These are phyloP conservation scores for Aphelenchoides besseyi DNA, from an alignment of 1,140 invertebrate genomes.

Conservation along the genomic window DNA sequence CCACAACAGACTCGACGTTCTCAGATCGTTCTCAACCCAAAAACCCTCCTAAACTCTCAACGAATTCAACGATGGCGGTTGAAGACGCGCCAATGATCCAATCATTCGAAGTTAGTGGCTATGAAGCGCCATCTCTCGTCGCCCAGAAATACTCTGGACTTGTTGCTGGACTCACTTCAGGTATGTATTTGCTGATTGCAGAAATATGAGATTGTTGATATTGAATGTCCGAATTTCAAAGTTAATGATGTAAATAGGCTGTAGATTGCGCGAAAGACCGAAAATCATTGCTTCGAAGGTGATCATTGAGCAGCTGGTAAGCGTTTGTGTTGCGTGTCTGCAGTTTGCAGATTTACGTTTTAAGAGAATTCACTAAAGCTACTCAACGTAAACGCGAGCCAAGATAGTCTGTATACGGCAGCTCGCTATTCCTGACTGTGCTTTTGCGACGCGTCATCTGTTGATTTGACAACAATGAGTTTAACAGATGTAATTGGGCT, in stretches of 20 bases:
- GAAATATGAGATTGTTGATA: neutral
- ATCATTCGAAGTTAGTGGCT: neutral
- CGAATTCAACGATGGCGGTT: neutral
- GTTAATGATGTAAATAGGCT: neutral
- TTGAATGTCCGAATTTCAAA: neutral
- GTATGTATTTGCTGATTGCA: neutral
- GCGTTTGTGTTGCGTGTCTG: neutral
- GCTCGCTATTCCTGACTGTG: too few relatives aligned
- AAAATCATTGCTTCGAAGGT: neutral
- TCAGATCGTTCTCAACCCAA: neutral
- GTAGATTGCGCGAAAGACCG: neutral
- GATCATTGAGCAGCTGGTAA: neutral
- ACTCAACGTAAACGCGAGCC: too few relatives aligned
- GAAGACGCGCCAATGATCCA: neutral
- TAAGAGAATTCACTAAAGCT: too few relatives aligned
- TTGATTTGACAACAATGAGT: too few relatives aligned
- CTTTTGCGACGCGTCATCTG: too few relatives aligned
- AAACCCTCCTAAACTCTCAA: neutral
- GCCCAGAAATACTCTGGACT: slow-evolving; percentile 7
- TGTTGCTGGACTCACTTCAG: slow-evolving; percentile 10
- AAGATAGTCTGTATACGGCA: too few relatives aligned
- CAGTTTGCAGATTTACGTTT: too few relatives aligned
- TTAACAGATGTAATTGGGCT: too few relatives aligned
- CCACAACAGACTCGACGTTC: neutral
- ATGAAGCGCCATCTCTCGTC: neutral